Evolutionary conservation across 2,888 invertebrate species (phyloP).

Genomic region (Sarcophaga caerulescens): DNA sequence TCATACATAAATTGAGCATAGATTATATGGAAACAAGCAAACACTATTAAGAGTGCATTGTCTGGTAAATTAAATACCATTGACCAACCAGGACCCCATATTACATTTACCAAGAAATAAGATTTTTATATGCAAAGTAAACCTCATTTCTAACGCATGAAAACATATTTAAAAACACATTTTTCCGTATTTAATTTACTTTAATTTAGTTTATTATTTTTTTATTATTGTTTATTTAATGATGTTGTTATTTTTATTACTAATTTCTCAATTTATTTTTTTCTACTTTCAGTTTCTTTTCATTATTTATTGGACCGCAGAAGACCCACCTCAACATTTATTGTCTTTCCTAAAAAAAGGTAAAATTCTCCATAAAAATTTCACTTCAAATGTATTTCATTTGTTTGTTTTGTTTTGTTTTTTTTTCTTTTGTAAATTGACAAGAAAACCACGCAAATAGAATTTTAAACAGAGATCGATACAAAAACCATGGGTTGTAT

Average conservation of each 20-base stretch:
- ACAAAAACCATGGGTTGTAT: background rate
- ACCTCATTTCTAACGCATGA: no score
- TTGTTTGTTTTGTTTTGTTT: background rate
- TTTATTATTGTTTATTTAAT: no score
- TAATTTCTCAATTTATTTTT: constrained; percentile 16
- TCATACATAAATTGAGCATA: constrained; percentile 8
- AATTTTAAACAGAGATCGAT: constrained; percentile 49
- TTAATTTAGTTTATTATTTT: background rate
- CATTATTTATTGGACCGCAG: background rate
- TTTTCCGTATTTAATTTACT: background rate
- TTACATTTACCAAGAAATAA: background rate
- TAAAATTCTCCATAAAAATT: constrained; percentile 47
- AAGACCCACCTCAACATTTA: constrained; percentile 65
- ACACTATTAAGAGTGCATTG: background rate
- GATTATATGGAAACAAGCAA: background rate
- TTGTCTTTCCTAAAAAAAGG: constrained; percentile 48
- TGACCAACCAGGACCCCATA: background rate
- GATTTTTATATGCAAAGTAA: background rate
- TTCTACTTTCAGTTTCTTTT: constrained; percentile 64
- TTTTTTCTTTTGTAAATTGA: constrained; percentile 9
- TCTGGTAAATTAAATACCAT: background rate
- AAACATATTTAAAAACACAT: no score
- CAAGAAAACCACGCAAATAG: constrained; percentile 17
- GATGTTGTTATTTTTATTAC: constrained; percentile 17
- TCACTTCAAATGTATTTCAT: constrained; percentile 42